phyloP scores from a whole-genome alignment of 2,888 invertebrate genomes.

The Napeogenes sylphis region DNA sequence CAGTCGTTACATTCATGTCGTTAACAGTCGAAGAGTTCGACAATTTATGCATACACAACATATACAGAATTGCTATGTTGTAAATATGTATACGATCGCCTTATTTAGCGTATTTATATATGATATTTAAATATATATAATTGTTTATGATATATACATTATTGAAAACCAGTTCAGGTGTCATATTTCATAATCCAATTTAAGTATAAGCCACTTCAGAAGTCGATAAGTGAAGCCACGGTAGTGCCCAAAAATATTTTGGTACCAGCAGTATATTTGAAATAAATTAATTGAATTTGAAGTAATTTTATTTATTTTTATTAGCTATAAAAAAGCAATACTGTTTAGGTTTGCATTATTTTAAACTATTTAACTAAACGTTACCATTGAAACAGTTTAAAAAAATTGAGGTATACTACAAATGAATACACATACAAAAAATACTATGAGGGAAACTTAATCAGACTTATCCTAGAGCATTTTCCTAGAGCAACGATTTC shows the following conservation, averaged over 20 bases:
- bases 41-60: constrained; percentile 10
- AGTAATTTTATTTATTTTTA: too few relatives aligned
- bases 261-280: too few relatives aligned
- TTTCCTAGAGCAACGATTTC: too few relatives aligned
- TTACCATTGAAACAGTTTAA: too few relatives aligned
- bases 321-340: too few relatives aligned
- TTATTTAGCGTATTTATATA: not conserved
- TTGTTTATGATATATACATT: not conserved
- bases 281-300: too few relatives aligned
- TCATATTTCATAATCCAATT: not conserved
- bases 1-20: not conserved
- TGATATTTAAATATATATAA: not conserved
- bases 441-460: too few relatives aligned
- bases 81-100: constrained; percentile 2
- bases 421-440: too few relatives aligned
- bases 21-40: constrained; percentile 8
- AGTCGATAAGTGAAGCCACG: not conserved
- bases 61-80: not conserved
- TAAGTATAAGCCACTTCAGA: not conserved
- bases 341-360: too few relatives aligned
- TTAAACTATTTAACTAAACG: too few relatives aligned
- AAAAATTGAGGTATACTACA: too few relatives aligned
- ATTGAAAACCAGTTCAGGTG: not conserved
- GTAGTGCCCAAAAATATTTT: constrained; percentile 23
- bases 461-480: too few relatives aligned